Percentiles rank a stretch among this genome's conserved stretches.
Evolutionary conservation across 1,140 invertebrate species (phyloP).

Genomic region (Nasonia longicornis): DNA sequence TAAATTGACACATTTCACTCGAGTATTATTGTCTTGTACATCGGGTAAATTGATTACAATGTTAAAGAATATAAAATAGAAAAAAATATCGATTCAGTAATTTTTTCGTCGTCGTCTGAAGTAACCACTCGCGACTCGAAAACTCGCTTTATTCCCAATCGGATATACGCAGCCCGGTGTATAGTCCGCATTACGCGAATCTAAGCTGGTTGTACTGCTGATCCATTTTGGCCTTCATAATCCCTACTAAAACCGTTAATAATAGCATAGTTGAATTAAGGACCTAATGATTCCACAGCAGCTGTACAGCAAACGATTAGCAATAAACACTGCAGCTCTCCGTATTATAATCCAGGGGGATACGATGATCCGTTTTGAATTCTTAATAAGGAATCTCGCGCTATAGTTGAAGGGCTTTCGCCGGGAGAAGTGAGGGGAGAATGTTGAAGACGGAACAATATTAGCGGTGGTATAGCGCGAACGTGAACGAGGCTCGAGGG

Average conservation of each 20-base stretch:
- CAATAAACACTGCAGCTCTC: background rate
- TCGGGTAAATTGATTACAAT: no score
- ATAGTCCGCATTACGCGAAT: background rate
- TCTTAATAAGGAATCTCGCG: slow-evolving; percentile 1
- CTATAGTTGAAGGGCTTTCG: background rate
- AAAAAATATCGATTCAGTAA: no score
- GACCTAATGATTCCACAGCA: background rate
- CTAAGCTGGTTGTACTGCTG: background rate
- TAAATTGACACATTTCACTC: no score
- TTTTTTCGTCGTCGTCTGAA: no score
- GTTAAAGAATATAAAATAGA: no score
- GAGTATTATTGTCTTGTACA: no score
- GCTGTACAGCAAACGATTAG: background rate
- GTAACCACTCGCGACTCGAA: no score
- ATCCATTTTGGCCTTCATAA: background rate
- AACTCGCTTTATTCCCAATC: background rate
- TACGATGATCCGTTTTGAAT: background rate
- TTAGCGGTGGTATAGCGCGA: background rate
- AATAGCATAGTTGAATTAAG: background rate
- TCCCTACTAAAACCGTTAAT: background rate
- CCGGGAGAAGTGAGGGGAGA: background rate
- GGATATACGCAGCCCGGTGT: background rate
- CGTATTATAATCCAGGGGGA: background rate
- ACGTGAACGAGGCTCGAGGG: slow-evolving; percentile 3
- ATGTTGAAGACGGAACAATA: background rate